Evolutionary conservation across 2,113 vertebrate genomes (phyloP), one percentile per base, ranked within the genome.

Genomic region (Corythaixoides concolor): DNA sequence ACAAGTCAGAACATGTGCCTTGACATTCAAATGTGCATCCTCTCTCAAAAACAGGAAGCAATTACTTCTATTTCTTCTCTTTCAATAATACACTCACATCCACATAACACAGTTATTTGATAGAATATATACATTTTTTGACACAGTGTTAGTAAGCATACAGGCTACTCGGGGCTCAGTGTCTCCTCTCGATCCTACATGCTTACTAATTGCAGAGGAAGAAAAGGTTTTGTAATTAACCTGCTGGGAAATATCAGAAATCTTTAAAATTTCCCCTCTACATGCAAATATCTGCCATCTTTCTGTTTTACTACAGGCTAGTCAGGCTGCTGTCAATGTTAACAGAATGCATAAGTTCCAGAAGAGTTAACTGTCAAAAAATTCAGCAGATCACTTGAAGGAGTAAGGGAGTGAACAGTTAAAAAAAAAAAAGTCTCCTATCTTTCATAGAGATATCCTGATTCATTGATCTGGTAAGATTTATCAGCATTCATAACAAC

Each of bases 51-150:
- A 3, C 52, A 95, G 93, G 93, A 93, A 92, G 86, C 73, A 94
- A 92, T 96, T 88, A 90, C 74, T 90, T 47, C 83, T 28, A 49
- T 75, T 95, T 77, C 73, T 92, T 88, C 73, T 62, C 84, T 70
- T 53, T 81, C 86, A 88, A 53, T 75, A 56, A 43, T 26, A 67
- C 43, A 11, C 64, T 91, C 50, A 67, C 41, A 90, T 93, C 88
- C 94, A 74, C 74, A 70, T 26, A 78, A 72, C 17, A 63, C 9
- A 8, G 41, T 11, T 77, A 37, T 19, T 39, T 5, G 58, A n/a
- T 8, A 56, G 68, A 81, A 56, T 17, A 76, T 3, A 50, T 33
- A 33, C 13, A 67, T 39, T 89, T 66, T 85, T 69, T 24, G 47
- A 52, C 55, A 69, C 63, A 59, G 45, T 22, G 47, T 67, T 49